Percentiles rank a stretch among this genome's conserved stretches.
phyloP scores from a whole-genome alignment of 1,140 invertebrate species.

The Parasteatoda tepidariorum region DNA sequence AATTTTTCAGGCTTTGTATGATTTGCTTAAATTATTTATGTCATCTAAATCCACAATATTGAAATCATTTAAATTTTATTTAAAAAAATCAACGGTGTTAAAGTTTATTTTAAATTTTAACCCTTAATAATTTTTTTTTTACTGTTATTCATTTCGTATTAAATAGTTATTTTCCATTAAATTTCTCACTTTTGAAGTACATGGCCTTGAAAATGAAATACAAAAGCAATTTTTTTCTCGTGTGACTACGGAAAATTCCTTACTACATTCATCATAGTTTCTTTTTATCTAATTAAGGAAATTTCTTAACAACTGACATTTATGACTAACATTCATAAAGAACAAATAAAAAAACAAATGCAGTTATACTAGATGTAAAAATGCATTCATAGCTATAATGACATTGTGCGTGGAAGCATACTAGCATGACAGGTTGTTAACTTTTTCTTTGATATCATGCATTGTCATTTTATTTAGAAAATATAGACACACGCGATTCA shows the following conservation, averaged over 20 bases:
- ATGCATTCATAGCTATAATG: background rate
- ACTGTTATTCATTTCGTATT: too few relatives aligned
- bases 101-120: too few relatives aligned
- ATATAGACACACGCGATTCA: background rate
- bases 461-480: background rate
- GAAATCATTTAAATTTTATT: too few relatives aligned
- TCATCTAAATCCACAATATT: too few relatives aligned
- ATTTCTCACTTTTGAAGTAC: too few relatives aligned
- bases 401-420: background rate
- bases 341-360: background rate
- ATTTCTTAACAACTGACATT: conserved; percentile 13
- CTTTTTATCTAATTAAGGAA: background rate
- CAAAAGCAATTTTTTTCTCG: background rate
- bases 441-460: background rate
- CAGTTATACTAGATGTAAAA: background rate
- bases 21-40: too few relatives aligned
- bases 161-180: too few relatives aligned
- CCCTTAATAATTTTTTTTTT: too few relatives aligned
- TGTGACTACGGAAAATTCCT: background rate
- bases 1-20: too few relatives aligned
- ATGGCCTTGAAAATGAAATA: background rate
- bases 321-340: background rate
- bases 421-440: conserved; percentile 1
- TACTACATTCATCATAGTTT: background rate
- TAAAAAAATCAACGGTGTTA: too few relatives aligned